These are phyloP conservation scores for Pseudomyrmex pallidus DNA, from an alignment of 1,140 invertebrate genomes.

Conservation along the genomic window DNA sequence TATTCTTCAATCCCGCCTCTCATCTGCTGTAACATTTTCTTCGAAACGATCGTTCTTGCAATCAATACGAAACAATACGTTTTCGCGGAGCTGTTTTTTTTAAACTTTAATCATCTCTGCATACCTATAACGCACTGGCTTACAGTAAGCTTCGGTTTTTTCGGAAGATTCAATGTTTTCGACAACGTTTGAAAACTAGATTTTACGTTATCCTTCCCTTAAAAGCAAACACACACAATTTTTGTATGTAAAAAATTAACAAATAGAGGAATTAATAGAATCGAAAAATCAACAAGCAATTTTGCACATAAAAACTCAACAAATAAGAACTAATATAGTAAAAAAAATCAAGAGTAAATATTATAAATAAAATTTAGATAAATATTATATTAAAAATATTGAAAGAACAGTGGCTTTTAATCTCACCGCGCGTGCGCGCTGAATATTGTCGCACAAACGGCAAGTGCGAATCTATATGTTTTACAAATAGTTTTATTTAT, in stretches of 20 bases:
- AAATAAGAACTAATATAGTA: background rate
- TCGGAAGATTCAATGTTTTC: background rate
- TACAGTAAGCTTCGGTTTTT: background rate
- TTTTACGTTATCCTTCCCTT: background rate
- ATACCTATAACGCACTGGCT: background rate
- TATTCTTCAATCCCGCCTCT: background rate
- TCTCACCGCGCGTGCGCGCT: background rate
- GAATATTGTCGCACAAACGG: background rate
- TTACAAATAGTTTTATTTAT: background rate
- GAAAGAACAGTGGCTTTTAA: background rate
- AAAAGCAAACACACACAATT: too few relatives aligned
- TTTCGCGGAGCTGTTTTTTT: background rate
- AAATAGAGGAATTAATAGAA: background rate
- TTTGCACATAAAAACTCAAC: too few relatives aligned
- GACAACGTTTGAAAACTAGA: background rate
- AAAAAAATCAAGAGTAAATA: background rate
- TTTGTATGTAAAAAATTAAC: background rate
- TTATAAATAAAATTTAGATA: too few relatives aligned
- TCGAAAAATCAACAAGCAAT: background rate
- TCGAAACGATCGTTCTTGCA: background rate
- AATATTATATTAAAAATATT: background rate
- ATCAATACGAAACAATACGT: background rate
- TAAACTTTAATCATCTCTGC: background rate
- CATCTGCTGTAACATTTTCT: slow-evolving; percentile 2
- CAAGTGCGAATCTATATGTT: background rate